Conservation (phyloP, 2,113 vertebrate genomes). For the Gymnobelideus leadbeateri region DNA sequence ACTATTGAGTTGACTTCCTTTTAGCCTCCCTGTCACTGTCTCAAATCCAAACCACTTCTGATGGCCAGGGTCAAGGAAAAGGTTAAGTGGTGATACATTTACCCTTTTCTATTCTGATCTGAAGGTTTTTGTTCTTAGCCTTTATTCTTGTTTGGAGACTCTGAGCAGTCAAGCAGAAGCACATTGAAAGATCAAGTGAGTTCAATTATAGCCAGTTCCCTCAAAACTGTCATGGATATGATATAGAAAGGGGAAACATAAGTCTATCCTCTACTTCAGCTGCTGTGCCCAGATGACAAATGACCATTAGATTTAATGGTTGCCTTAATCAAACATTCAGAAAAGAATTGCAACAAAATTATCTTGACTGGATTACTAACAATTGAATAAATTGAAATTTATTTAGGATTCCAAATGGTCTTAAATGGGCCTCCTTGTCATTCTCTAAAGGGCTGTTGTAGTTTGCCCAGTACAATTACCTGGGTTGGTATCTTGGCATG, state of each 20-base stretch:
- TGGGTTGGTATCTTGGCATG: not conserved
- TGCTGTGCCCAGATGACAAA: not conserved
- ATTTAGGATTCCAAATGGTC: slow-evolving; percentile 38
- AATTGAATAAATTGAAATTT: slow-evolving; percentile 55
- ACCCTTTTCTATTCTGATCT: not conserved
- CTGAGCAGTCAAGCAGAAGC: not conserved
- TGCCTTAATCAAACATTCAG: not conserved
- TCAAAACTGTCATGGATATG: not conserved
- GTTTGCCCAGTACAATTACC: not conserved
- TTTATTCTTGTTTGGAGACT: not conserved
- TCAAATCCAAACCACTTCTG: not conserved
- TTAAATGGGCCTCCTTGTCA: slow-evolving; percentile 18
- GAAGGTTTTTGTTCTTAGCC: not conserved
- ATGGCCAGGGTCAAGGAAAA: not conserved
- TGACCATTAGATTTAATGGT: not conserved
- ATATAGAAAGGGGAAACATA: not conserved
- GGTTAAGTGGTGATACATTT: not conserved
- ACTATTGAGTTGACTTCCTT: not conserved
- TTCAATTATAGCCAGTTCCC: not conserved
- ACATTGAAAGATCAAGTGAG: not conserved
- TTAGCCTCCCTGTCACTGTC: not conserved
- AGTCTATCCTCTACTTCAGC: not conserved
- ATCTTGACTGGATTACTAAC: not conserved
- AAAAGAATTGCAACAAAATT: slow-evolving; percentile 1
- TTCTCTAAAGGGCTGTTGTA: slow-evolving; percentile 7